Evolutionary conservation across 2,888 invertebrate species (phyloP).

Genomic region (Ophion costatus): DNA sequence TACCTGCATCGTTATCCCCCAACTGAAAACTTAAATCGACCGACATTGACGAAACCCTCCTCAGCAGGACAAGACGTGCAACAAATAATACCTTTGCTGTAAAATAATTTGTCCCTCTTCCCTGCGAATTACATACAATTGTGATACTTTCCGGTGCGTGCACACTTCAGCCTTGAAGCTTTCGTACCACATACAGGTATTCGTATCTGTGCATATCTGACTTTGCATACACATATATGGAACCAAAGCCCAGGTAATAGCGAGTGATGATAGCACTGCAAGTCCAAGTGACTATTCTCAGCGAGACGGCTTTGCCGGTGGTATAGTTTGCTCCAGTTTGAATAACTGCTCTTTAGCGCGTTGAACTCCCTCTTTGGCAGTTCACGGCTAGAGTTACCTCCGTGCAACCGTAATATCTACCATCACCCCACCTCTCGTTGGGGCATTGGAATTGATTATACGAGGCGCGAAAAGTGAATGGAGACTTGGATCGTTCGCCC

Average conservation of each 20-base stretch:
- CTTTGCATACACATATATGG: background rate
- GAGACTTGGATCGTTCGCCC: constrained; percentile 71
- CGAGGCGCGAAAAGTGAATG: constrained; percentile 72
- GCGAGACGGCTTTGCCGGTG: constrained; percentile 59
- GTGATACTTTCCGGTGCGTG: background rate
- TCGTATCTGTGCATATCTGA: background rate
- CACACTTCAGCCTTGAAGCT: background rate
- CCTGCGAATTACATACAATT: background rate
- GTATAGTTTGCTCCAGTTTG: constrained; percentile 78
- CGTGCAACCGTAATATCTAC: constrained; percentile 78
- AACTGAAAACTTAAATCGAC: constrained; percentile 6
- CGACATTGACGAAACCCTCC: background rate
- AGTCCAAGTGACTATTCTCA: constrained; percentile 60
- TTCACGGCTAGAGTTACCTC: constrained; percentile 24
- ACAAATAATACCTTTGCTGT: constrained; percentile 32
- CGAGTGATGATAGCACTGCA: constrained; percentile 15
- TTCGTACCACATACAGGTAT: background rate
- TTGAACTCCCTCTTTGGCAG: constrained; percentile 21
- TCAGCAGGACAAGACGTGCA: too few species aligned
- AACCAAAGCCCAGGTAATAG: constrained; percentile 18
- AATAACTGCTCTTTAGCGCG: constrained; percentile 55
- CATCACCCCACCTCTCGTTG: constrained; percentile 71
- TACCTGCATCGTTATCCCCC: background rate
- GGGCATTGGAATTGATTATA: constrained; percentile 79
- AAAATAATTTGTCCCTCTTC: background rate